Evolutionary conservation across 1,140 invertebrate species (phyloP).

Genomic region (Condylostylus longicornis): DNA sequence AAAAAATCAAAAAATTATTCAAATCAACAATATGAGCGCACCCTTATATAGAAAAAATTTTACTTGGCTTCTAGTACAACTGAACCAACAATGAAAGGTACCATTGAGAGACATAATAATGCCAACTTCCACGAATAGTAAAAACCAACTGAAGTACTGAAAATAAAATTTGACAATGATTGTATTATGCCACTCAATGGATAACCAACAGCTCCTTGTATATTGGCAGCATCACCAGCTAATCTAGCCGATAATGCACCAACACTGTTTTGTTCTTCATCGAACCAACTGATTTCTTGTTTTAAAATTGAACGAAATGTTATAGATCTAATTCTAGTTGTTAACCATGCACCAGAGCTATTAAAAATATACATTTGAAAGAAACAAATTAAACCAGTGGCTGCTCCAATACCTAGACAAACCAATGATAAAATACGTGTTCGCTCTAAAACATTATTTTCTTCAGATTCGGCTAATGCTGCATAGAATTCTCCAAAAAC

Average conservation of each 20-base stretch:
- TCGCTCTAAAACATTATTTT: constrained; percentile 39
- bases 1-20: constrained; percentile 48
- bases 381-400: constrained; percentile 51
- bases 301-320: constrained; percentile 47
- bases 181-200: constrained; percentile 70
- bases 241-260: constrained; percentile 63
- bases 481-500: constrained; percentile 70
- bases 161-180: constrained; percentile 52
- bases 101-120: constrained; percentile 54
- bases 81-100: constrained; percentile 59
- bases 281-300: constrained; percentile 73
- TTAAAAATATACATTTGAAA: constrained; percentile 61
- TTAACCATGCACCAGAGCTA: constrained; percentile 61
- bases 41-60: constrained; percentile 48
- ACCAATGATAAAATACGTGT: constrained; percentile 48
- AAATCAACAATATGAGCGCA: constrained; percentile 55
- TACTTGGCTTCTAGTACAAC: constrained; percentile 55
- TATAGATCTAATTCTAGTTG: constrained; percentile 50
- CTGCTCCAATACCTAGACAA: constrained; percentile 53
- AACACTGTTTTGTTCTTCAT: constrained; percentile 57
- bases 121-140: constrained; percentile 70
- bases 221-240: constrained; percentile 59
- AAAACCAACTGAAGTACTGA: constrained; percentile 56
- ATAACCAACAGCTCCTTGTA: constrained; percentile 71
- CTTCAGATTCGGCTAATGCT: constrained; percentile 35